Base-by-base conservation (phyloP, 1,140 invertebrate genomes). In the Galendromus occidentalis region DNA sequence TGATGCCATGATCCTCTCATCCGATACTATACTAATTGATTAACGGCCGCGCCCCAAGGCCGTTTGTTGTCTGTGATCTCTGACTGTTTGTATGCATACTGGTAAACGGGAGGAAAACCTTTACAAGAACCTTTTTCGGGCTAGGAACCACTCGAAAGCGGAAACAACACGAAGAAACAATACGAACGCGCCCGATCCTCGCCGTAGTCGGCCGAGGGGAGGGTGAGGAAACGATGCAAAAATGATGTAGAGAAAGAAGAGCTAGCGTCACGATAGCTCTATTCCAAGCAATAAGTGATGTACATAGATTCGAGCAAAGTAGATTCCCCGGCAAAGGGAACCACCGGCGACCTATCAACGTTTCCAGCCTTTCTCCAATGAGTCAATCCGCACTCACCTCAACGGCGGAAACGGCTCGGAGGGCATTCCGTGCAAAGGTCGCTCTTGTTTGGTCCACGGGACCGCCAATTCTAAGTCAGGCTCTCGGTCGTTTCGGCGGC, bases 201-300 rank as follows among this genome's bases (percentile, higher is more conserved):
- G 51, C 51, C 9, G 14, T 59, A 22, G 22, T 5, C 51, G 25
- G 25, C 42, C 12, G 12, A 44, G 28, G 18, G 14, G 14, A 4
- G 18, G 20, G 51, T 14, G 22, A 59, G 25, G 33, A 17, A 5
- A 25, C 28, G 33, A 59, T 59, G 51, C 14, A 1, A 59, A 14
- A 59, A 59, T 47, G 9, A 25, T 33, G 33, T 2, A 25, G 22
- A 12, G 5, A 2, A 59, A 59, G 14, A 6, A 59, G 14, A 22
- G 51, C 18, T 29, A 33, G 33, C 33, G 51, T 4, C 45, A 25
- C 2, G 51, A 14, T 59, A 33, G 51, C 25, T 29, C 51, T 25
- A 59, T 59, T 59, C 51, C 51, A 59, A 59, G 51, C 51, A 59
- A 59, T 59, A 59, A 59, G 51, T 59, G 51, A 59, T 59, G 51